Base-by-base conservation (phyloP, 1,140 invertebrate genomes). In the Hermetia illucens region DNA sequence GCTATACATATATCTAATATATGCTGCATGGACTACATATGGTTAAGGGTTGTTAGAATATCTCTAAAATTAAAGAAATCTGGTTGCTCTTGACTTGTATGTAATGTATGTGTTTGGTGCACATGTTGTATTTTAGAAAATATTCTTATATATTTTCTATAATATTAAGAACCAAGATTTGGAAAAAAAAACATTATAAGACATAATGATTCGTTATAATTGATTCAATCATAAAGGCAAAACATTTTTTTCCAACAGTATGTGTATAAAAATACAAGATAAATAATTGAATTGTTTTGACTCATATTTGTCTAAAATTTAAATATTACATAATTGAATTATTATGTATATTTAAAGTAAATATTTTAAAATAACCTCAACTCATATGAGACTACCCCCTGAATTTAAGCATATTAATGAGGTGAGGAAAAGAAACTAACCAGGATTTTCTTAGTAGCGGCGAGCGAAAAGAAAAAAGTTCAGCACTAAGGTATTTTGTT, bases 371-470 rank as follows among this genome's bases (percentile, higher is more conserved):
- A 58, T 62, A 71, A 75, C 75, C 74, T 76, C 71, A 72, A 66
- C 64, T 73, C 71, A 74, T 70, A 65, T 63, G 67, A 68, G 77
- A 77, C 53, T 69, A 81, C 77, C 77, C 76, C 71, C 77, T 70
- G 71, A 80, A 80, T 70, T 82, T 81, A 82, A 82, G 78, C 82
- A 85, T 84, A 83, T 83, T 68, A 84, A 53, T 84, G 80, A 82
- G 79, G 77, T 77, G 74, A 84, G 82, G 80, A 86, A 86, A 85
- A 84, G 75, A 85, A 86, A 85, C 77, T 78, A 83, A 87, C 76
- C 49, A 75, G 75, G 78, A 84, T 86, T 83, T 71, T 77, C 77
- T 65, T 64, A 84, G 79, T 86, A 85, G 70, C 77, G 71, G 81
- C 79, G 79, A 84, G 76, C 74, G 79, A 84, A 85, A 64, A 68